Evolutionary conservation across 2,113 vertebrate species (phyloP).

Genomic region (Cyprinus carpio): DNA sequence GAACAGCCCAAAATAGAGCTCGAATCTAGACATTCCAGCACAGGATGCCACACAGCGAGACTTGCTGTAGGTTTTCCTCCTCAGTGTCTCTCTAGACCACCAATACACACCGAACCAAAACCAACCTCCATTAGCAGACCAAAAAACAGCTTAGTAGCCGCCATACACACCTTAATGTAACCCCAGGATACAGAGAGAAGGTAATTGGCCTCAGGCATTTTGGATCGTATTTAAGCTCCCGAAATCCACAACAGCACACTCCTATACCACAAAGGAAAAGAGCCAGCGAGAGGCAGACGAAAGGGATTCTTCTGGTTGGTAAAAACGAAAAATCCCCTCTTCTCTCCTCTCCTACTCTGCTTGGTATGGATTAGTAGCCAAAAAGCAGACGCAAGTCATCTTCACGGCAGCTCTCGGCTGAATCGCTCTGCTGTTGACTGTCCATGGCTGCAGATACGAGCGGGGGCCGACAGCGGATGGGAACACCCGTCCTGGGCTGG

Average conservation of each 20-base stretch:
- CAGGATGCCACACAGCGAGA: constrained; percentile 43
- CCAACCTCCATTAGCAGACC: constrained; percentile 38
- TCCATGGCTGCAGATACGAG: constrained; percentile 60
- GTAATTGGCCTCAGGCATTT: constrained; percentile 84
- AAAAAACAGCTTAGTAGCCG: constrained; percentile 6
- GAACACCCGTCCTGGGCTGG: constrained; percentile 30
- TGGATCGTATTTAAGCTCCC: constrained; percentile 75
- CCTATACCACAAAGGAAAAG: constrained; percentile 35
- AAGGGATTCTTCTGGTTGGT: constrained; percentile 64
- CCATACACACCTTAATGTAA: constrained; percentile 81
- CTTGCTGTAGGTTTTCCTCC: constrained; percentile 13
- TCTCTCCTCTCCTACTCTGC: constrained; percentile 58
- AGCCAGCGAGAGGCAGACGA: constrained; percentile 64
- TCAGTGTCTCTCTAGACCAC: constrained; percentile 49
- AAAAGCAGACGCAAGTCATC: constrained; percentile 52
- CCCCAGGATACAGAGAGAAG: constrained; percentile 82
- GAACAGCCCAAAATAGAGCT: constrained; percentile 9
- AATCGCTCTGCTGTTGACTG: constrained; percentile 57
- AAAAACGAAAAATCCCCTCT: constrained; percentile 55
- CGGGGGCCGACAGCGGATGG: background rate
- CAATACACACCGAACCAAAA: constrained; percentile 27
- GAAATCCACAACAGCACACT: constrained; percentile 52
- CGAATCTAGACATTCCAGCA: constrained; percentile 49
- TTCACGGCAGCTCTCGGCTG: constrained; percentile 35
- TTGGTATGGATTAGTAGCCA: constrained; percentile 57